A percentile compares a stretch with the other conserved stretches of the same genome.
phyloP scores from a whole-genome alignment of 2,113 vertebrate genomes.

The Pholis gunnellus region DNA sequence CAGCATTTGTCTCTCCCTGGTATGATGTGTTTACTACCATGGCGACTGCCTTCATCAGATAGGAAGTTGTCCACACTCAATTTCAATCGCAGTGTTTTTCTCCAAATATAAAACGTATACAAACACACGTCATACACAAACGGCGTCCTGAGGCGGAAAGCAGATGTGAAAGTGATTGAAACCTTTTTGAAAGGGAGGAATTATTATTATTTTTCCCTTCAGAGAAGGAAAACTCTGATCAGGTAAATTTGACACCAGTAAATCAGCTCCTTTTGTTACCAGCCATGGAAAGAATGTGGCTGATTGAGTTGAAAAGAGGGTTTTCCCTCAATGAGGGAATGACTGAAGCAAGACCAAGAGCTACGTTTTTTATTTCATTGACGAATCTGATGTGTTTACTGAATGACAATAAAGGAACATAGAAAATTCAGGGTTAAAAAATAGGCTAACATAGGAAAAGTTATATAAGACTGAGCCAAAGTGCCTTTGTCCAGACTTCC shows the following conservation, averaged over 20 bases:
- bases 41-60: constrained; percentile 43
- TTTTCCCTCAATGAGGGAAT: constrained; percentile 12
- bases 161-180: constrained; percentile 66
- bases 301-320: constrained; percentile 56
- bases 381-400: background rate
- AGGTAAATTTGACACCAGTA: constrained; percentile 73
- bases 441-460: background rate
- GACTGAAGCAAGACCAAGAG: constrained; percentile 1
- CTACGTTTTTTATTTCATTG: background rate
- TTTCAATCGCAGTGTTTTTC: constrained; percentile 12
- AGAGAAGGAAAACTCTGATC: constrained; percentile 72
- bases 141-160: constrained; percentile 50
- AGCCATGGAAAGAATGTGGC: constrained; percentile 77
- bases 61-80: constrained; percentile 31
- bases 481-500: background rate
- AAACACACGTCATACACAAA: constrained; percentile 41
- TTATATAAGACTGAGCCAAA: background rate
- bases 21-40: constrained; percentile 31
- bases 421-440: background rate
- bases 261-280: constrained; percentile 67
- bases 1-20: constrained; percentile 16
- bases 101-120: constrained; percentile 30
- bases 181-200: constrained; percentile 13
- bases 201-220: constrained; percentile 43
- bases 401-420: background rate